Evolutionary conservation across 2,797 vertebrate species (phyloP).

Genomic region (Rhinoraja longicauda): DNA sequence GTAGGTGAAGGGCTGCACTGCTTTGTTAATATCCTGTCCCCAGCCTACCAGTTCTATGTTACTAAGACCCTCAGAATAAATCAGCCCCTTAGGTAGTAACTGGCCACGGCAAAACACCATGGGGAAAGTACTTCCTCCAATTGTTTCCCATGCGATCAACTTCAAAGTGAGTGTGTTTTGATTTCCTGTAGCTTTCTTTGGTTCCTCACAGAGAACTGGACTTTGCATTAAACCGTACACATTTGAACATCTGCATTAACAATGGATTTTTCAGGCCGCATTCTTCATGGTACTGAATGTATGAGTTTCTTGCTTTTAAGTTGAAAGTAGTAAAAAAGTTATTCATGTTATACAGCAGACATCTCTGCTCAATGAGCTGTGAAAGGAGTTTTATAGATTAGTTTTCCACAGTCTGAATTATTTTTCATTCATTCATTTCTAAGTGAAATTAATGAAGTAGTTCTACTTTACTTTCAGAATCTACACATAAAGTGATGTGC

Average conservation of each 20-base stretch:
- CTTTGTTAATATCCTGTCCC: background rate
- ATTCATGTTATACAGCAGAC: background rate
- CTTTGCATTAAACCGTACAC: background rate
- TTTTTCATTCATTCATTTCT: constrained; percentile 19
- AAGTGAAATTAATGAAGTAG: background rate
- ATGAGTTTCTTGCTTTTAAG: background rate
- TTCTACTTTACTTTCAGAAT: background rate
- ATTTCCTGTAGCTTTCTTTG: background rate
- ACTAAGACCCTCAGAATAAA: background rate
- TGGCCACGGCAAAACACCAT: background rate
- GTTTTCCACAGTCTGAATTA: background rate
- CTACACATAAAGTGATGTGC: background rate
- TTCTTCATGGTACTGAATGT: background rate
- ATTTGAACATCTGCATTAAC: background rate
- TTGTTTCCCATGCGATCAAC: background rate
- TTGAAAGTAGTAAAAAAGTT: background rate
- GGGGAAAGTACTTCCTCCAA: background rate
- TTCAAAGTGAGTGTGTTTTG: background rate
- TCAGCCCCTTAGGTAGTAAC: background rate
- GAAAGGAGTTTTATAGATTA: background rate
- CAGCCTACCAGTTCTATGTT: background rate
- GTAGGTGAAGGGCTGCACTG: background rate
- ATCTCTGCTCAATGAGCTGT: background rate
- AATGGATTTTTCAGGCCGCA: background rate
- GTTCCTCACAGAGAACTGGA: too few species aligned